These are phyloP conservation scores for Barbus barbus DNA, from an alignment of 2,113 vertebrate species.

Conservation along the genomic window DNA sequence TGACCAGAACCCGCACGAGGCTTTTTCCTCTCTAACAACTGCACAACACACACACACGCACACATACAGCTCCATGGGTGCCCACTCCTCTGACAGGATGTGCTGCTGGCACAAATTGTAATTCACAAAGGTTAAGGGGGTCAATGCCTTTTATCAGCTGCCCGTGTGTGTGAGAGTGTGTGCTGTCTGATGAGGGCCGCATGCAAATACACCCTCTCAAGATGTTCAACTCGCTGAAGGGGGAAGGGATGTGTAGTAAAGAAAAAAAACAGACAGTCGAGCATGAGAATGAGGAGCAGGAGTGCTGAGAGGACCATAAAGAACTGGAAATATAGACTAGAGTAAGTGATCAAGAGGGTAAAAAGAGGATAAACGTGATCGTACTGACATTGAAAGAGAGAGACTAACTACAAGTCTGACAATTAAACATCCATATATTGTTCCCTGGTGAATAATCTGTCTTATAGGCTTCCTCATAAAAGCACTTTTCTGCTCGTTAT, in stretches of 20 bases:
- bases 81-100: conserved; percentile 82
- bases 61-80: conserved; percentile 73
- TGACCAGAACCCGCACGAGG: conserved; percentile 77
- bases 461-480: conserved; percentile 1
- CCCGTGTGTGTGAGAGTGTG: conserved; percentile 82
- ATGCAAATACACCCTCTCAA: conserved; percentile 81
- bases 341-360: conserved; percentile 51
- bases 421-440: conserved; percentile 68
- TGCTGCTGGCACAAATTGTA: conserved; percentile 85
- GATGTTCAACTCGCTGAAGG: conserved; percentile 72
- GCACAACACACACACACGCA: conserved; percentile 47
- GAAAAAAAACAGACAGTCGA: conserved; percentile 5
- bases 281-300: conserved; percentile 61
- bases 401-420: background rate
- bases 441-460: conserved; percentile 3
- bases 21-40: conserved; percentile 68
- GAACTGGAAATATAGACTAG: conserved; percentile 45
- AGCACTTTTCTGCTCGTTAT: background rate
- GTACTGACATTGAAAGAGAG: background rate
- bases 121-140: conserved; percentile 86
- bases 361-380: background rate
- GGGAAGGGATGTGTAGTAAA: conserved; percentile 52
- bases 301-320: conserved; percentile 60
- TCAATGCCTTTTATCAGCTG: conserved; percentile 85
- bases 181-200: conserved; percentile 77